Percentiles rank a stretch among this genome's conserved stretches.
phyloP scores from a whole-genome alignment of 1,140 invertebrate species.

The Eulimnadia texana region DNA sequence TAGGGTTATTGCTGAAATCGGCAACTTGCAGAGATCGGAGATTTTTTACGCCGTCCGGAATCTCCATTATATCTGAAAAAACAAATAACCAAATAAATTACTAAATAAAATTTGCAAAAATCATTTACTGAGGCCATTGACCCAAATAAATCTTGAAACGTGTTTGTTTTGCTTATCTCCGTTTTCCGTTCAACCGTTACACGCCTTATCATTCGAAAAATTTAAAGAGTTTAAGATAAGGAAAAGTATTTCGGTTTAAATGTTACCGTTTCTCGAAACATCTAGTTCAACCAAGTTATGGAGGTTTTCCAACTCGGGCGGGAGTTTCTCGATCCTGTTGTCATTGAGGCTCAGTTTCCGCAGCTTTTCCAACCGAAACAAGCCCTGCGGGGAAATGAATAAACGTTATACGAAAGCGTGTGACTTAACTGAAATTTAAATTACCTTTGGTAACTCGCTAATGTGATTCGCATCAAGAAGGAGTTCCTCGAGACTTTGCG shows the following conservation, averaged over 20 bases:
- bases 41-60: slow-evolving; percentile 93
- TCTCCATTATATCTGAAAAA: slow-evolving; percentile 87
- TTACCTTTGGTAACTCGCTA: slow-evolving; percentile 87
- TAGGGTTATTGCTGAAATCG: slow-evolving; percentile 94
- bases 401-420: neutral
- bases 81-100: slow-evolving; percentile 23
- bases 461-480: slow-evolving; percentile 97
- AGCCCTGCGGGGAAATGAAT: slow-evolving; percentile 59
- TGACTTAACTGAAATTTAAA: slow-evolving; percentile 12
- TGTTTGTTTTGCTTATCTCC: neutral
- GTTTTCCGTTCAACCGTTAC: neutral
- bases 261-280: slow-evolving; percentile 94
- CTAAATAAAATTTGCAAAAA: no score
- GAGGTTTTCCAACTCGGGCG: slow-evolving; percentile 91
- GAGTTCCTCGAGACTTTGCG: slow-evolving; percentile 90
- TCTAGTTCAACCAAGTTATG: slow-evolving; percentile 95
- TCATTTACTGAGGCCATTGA: no score
- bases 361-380: slow-evolving; percentile 87
- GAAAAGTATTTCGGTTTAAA: no score
- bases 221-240: no score
- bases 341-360: slow-evolving; percentile 90
- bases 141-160: no score
- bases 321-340: slow-evolving; percentile 91
- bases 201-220: no score
- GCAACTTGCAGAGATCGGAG: slow-evolving; percentile 80